phyloP scores from a whole-genome alignment of 1,140 invertebrate genomes.

The Pygmarrhopalites habei region DNA sequence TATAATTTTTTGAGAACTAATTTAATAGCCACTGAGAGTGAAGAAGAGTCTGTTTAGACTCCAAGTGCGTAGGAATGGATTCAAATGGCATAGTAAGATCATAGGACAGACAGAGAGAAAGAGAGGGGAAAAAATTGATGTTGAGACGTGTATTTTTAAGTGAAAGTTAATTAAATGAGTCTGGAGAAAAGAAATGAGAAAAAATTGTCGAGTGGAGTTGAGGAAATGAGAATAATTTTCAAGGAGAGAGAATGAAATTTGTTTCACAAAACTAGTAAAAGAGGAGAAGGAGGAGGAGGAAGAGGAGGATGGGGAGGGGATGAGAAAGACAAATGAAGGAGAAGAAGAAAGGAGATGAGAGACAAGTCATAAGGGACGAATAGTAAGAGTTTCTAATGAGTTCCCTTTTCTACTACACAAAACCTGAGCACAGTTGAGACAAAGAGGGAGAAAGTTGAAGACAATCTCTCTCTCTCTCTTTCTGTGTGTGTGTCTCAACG shows the following conservation, averaged over 20 bases:
- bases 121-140: neutral
- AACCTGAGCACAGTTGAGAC: neutral
- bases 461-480: neutral
- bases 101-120: no score
- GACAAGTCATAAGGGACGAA: conserved; percentile 3
- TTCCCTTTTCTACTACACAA: neutral
- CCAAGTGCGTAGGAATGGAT: no score
- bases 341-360: neutral
- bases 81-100: no score
- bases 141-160: neutral
- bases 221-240: neutral
- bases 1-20: no score
- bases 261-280: neutral
- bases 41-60: no score
- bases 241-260: neutral
- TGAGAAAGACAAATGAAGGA: neutral
- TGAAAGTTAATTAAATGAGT: neutral
- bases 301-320: neutral
- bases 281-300: neutral
- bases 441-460: neutral
- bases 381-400: conserved; percentile 14
- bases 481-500: neutral
- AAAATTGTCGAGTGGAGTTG: neutral
- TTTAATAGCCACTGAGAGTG: no score
- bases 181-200: neutral